Conservation (phyloP, 2,113 vertebrate species). For the Chlorocebus sabaeus region DNA sequence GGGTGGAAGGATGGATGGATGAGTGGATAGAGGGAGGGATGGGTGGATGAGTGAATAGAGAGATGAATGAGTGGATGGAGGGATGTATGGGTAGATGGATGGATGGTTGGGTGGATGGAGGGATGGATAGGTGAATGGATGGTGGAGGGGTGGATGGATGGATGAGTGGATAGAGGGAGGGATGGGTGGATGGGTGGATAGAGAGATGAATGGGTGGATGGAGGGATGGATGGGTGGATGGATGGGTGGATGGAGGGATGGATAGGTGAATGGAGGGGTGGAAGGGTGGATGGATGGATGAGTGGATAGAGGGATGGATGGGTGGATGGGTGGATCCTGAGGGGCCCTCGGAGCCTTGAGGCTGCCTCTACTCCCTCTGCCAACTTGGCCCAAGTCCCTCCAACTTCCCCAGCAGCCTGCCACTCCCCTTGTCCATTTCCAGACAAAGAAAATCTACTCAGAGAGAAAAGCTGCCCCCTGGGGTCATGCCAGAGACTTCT, state of each 20-base stretch:
- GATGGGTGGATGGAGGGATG: rapidly evolving
- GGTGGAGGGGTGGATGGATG: rapidly evolving
- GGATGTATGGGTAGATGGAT: no score
- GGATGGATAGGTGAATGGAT: no score
- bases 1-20: background rate
- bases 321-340: background rate
- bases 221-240: rapidly evolving
- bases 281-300: rapidly evolving
- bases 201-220: rapidly evolving
- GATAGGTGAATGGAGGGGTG: rapidly evolving
- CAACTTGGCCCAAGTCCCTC: no score
- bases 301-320: no score
- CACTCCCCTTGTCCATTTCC: background rate
- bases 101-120: no score
- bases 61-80: rapidly evolving
- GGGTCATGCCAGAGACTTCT: background rate
- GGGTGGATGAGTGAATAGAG: rapidly evolving
- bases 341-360: background rate
- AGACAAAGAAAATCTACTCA: background rate
- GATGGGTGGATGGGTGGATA: no score
- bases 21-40: no score
- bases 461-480: background rate
- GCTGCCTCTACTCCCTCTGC: background rate
- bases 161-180: no score
- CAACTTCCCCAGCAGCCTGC: no score